Percentiles rank a stretch among this genome's conserved stretches.
These are phyloP conservation scores for Aproaerema taeniolella DNA, from an alignment of 2,888 invertebrate genomes.

Conservation along the genomic window DNA sequence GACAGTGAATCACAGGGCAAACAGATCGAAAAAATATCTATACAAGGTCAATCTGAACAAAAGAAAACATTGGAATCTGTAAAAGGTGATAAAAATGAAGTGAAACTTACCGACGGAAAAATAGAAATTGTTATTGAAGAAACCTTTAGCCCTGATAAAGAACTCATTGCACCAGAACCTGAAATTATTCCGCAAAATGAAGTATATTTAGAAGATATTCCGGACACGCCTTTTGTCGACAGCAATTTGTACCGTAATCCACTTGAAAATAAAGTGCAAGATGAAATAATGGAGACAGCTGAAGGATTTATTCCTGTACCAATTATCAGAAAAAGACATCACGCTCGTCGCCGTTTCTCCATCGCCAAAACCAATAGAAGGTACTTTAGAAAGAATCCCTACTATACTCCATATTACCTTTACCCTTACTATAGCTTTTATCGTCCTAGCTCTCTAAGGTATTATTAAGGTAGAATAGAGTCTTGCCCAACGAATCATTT, in stretches of 20 bases:
- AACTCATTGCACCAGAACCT: constrained; percentile 14
- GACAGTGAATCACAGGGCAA: constrained; percentile 37
- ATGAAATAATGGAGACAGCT: constrained; percentile 61
- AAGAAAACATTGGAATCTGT: constrained; percentile 24
- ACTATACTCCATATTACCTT: constrained; percentile 37
- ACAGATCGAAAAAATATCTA: constrained; percentile 28
- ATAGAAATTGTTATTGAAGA: constrained; percentile 46
- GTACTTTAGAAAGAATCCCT: constrained; percentile 43
- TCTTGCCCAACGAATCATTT: constrained; percentile 12
- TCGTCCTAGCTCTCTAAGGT: constrained; percentile 60
- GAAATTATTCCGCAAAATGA: constrained; percentile 17
- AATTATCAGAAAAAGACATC: constrained; percentile 34
- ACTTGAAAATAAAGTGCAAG: constrained; percentile 36
- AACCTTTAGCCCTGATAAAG: constrained; percentile 25
- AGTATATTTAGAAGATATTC: constrained; percentile 17
- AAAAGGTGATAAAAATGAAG: constrained; percentile 18
- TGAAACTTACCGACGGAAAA: constrained; percentile 18
- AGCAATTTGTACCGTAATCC: constrained; percentile 32
- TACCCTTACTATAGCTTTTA: constrained; percentile 51
- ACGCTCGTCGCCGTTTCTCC: constrained; percentile 36
- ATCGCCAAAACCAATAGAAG: constrained; percentile 45
- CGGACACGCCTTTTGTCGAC: constrained; percentile 21
- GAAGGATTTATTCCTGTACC: constrained; percentile 56
- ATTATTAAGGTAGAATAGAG: constrained; percentile 31
- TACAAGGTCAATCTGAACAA: constrained; percentile 35